These are phyloP conservation scores for Salvelinus namaycush DNA, from an alignment of 2,113 vertebrate species.

Conservation along the genomic window DNA sequence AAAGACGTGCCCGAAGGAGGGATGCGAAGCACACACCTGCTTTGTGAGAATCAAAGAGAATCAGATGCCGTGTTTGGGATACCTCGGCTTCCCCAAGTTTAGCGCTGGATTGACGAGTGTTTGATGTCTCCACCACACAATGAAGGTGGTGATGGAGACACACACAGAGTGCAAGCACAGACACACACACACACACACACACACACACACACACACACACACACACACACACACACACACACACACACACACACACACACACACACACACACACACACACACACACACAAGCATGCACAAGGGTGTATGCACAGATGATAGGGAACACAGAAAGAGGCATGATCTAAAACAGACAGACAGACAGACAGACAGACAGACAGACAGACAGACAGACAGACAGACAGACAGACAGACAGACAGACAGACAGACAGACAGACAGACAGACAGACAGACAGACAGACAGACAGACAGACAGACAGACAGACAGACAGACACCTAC, in stretches of 20 bases:
- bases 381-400: too few relatives aligned
- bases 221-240: conserved; percentile 2
- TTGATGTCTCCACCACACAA: conserved; percentile 50
- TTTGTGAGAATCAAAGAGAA: conserved; percentile 48
- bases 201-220: background rate
- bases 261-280: too few relatives aligned
- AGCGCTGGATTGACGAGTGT: conserved; percentile 45
- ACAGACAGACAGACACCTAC: too few relatives aligned
- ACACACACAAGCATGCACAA: background rate
- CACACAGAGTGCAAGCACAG: background rate
- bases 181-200: background rate
- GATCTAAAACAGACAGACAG: conserved; percentile 30
- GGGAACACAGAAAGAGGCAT: background rate
- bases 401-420: background rate
- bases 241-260: conserved; percentile 5
- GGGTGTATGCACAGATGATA: background rate
- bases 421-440: background rate
- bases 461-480: too few relatives aligned
- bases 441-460: too few relatives aligned
- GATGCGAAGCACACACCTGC: conserved; percentile 27
- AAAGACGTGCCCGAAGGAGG: conserved; percentile 31
- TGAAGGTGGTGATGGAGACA: conserved; percentile 9
- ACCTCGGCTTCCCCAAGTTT: conserved; percentile 44
- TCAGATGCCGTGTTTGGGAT: conserved; percentile 31
- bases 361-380: conserved; percentile 29